Evolutionary conservation across 1,140 invertebrate species (phyloP), one percentile per base, ranked within the genome.

Genomic region (Phortica variegata): DNA sequence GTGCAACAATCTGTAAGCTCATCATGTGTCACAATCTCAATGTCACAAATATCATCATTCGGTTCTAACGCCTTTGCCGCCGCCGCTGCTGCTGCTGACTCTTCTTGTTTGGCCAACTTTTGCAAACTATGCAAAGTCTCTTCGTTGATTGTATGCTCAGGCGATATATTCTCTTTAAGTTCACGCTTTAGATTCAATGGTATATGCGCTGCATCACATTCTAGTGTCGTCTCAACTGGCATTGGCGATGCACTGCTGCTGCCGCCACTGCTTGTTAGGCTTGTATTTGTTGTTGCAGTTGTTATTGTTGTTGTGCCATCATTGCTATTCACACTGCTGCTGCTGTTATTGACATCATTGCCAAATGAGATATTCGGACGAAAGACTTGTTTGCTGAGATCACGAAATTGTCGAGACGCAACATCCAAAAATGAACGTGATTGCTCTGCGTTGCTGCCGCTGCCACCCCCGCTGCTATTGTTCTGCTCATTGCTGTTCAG

Each of bases 81-180:
- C 2, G 52, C 50, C 41, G 59, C 51, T 3, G 55, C 51, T 31
- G 54, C 52, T 7, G 59, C 16, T n/a, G 55, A 20, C 23, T 58
- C 54, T 39, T 59, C 47, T 3, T 43, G 44, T 8, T 52, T 52
- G 9, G 60, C 49, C 2, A 72, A 29, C 38, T 72, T 73, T 17
- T 74, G 65, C 10, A 74, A 34, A 17, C 56, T 55, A 17, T 69
- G 66, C 33, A 76, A 39, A n/a, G 66, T 75, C 26, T 73, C 71
- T 52, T 73, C 68, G 6, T 71, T 73, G 7, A 75, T 73, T 21
- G 73, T 76, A 34, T 76, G 73, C 44, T 75, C 71, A 12, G 74
- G 74, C 23, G 73, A 75, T 17, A 75, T 74, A 47, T 76, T 75
- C 51, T 76, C 74, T 43, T 76, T 76, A 3, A 76, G 58, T 45